phyloP scores from a whole-genome alignment of 2,888 invertebrate species.

The Nephrotoma guestfalica region DNA sequence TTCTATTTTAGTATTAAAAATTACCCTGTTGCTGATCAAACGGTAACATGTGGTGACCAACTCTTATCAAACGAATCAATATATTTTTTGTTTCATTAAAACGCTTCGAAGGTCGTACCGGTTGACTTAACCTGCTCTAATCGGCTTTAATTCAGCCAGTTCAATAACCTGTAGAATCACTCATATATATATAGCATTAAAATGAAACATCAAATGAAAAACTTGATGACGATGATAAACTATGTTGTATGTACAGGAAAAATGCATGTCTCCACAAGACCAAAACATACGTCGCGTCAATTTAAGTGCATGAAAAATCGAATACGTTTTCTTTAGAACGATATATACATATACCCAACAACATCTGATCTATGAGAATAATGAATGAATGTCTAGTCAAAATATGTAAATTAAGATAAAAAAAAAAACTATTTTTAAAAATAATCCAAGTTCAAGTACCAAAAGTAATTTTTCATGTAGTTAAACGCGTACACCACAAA shows the following conservation, averaged over 20 bases:
- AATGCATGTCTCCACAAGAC: neutral
- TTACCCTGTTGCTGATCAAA: no score
- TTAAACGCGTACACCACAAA: neutral
- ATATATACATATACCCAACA: neutral
- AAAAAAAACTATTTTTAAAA: neutral
- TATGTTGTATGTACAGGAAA: neutral
- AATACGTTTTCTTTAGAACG: neutral
- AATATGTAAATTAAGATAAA: neutral
- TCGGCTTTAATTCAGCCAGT: no score
- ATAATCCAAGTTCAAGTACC: neutral
- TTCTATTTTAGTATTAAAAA: no score
- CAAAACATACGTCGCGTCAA: neutral
- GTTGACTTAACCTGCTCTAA: no score
- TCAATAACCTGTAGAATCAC: no score
- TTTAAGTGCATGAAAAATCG: neutral
- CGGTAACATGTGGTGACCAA: no score
- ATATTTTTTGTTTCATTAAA: no score
- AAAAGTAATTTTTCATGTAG: neutral
- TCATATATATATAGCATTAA: neutral
- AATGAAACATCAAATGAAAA: neutral
- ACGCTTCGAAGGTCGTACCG: no score
- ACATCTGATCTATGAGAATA: neutral
- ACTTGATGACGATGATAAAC: neutral
- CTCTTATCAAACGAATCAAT: no score
- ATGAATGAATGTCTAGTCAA: neutral